Conservation (phyloP, 1,140 invertebrate species). For the Spodoptera frugiperda region DNA sequence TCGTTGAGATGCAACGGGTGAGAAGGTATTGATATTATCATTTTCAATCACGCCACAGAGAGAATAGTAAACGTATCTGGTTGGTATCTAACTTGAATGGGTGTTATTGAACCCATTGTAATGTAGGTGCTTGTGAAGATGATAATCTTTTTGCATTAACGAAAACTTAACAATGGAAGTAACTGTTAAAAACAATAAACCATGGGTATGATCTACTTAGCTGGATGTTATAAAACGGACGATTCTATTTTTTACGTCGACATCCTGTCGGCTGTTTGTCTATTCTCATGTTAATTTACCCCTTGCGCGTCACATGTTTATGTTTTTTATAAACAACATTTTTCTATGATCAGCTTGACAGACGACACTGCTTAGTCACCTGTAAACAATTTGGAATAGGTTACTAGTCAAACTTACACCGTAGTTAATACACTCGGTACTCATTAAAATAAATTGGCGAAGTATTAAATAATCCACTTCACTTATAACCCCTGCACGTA, state of each 20-base stretch:
- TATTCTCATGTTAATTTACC: conserved; percentile 45
- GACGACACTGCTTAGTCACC: background rate
- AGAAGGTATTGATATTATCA: background rate
- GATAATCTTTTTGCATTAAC: conserved; percentile 6
- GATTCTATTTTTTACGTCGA: conserved; percentile 49
- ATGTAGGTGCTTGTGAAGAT: conserved; percentile 1
- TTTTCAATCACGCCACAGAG: background rate
- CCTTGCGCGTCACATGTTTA: conserved; percentile 32
- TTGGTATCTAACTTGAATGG: conserved; percentile 22
- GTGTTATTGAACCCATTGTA: conserved; percentile 11
- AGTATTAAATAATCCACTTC: conserved; percentile 39
- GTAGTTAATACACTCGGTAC: background rate
- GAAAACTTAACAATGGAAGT: background rate
- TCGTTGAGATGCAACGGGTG: conserved; percentile 1
- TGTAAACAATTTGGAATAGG: no score
- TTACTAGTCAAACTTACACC: no score
- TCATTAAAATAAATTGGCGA: conserved; percentile 36
- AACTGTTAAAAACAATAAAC: conserved; percentile 8
- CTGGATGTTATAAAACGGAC: background rate
- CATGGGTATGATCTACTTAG: conserved; percentile 7
- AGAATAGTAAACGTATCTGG: conserved; percentile 2
- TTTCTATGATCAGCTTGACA: background rate
- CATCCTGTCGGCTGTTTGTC: conserved; percentile 41
- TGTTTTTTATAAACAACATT: conserved; percentile 28
- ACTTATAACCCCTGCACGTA: conserved; percentile 9